phyloP scores from a whole-genome alignment of 2,113 vertebrate species.

The Mormoops blainvillei region DNA sequence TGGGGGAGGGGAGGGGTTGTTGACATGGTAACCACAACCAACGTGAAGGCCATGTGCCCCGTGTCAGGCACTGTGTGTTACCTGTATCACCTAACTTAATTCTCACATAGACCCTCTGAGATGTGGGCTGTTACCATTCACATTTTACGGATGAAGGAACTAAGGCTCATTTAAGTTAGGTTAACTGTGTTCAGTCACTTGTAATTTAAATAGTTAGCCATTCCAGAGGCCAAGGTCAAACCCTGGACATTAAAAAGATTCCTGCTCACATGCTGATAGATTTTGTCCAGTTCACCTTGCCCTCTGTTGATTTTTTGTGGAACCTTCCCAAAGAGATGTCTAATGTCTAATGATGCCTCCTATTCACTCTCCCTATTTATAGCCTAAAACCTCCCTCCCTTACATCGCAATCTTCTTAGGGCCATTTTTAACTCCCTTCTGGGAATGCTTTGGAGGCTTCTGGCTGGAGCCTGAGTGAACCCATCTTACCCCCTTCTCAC shows the following conservation, averaged over 20 bases:
- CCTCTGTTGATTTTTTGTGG: neutral
- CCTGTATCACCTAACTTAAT: neutral
- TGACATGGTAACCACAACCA: neutral
- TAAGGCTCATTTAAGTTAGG: neutral
- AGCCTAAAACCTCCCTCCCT: neutral
- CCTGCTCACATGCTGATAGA: neutral
- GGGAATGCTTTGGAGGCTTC: neutral
- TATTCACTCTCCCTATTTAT: neutral
- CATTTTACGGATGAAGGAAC: neutral
- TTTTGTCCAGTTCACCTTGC: neutral
- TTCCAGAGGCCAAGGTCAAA: neutral
- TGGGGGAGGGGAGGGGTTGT: neutral
- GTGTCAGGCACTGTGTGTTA: neutral
- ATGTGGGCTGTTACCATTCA: neutral
- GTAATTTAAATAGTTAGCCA: neutral
- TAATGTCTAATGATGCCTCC: neutral
- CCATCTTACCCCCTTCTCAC: neutral
- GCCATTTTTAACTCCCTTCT: neutral
- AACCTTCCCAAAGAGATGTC: neutral
- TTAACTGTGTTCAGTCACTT: neutral
- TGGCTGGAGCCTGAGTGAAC: neutral
- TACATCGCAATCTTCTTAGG: neutral
- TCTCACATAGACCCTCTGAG: neutral
- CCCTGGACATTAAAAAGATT: neutral
- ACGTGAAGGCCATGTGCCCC: rapidly evolving